Conservation (phyloP, 2,797 vertebrate genomes). For the Platalea minor region DNA sequence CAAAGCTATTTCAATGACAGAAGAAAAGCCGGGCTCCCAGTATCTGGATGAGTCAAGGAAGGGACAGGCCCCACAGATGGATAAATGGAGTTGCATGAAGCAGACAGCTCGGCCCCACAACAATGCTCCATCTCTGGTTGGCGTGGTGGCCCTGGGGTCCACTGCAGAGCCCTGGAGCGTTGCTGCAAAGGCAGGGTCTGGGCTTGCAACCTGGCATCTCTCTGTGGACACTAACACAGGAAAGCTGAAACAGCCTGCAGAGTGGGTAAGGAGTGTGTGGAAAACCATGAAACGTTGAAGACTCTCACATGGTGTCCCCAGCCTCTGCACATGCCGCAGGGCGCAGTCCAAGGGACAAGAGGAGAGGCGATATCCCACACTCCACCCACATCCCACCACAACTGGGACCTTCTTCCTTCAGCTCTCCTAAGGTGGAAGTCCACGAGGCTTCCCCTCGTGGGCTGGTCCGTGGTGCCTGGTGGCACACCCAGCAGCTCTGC, state of each 20-base stretch:
- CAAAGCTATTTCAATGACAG: slow-evolving; percentile 42
- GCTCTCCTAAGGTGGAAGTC: not conserved
- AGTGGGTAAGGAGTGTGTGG: accelerated
- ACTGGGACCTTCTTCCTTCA: not conserved
- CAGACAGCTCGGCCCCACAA: not conserved
- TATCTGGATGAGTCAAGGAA: not conserved
- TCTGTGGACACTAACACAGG: not conserved
- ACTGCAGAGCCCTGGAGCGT: accelerated
- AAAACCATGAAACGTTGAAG: not conserved
- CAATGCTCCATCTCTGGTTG: not conserved
- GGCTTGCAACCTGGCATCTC: not conserved
- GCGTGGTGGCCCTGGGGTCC: not conserved
- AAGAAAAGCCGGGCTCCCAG: not conserved
- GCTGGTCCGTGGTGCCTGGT: no score
- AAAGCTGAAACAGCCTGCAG: not conserved
- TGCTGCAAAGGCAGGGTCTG: not conserved
- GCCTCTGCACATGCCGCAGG: accelerated
- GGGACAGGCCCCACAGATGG: not conserved
- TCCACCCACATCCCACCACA: not conserved
- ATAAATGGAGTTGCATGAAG: not conserved
- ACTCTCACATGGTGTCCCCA: not conserved
- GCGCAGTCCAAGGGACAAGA: not conserved
- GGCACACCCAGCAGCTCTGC: not conserved
- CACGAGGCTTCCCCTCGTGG: accelerated
- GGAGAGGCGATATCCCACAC: not conserved